These are phyloP conservation scores for Mustelus asterias DNA, from an alignment of 2,113 vertebrate species.

Conservation along the genomic window DNA sequence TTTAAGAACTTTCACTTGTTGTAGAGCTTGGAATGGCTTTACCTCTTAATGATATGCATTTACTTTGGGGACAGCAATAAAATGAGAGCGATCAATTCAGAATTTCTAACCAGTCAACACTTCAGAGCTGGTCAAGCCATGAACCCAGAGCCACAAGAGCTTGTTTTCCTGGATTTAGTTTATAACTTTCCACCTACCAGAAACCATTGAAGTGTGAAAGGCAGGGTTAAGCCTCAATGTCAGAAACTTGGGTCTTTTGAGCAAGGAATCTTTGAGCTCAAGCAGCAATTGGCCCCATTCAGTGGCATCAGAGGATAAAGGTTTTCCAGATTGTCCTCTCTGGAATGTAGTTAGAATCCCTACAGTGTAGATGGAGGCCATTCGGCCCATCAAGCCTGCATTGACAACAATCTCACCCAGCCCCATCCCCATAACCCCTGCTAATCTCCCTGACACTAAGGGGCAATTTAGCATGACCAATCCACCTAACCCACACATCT, in stretches of 20 bases:
- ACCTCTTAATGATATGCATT: neutral
- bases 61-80: neutral
- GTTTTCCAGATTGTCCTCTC: neutral
- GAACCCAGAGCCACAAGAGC: neutral
- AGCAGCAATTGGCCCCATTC: neutral
- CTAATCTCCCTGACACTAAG: too few species aligned
- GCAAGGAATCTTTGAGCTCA: neutral
- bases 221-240: neutral
- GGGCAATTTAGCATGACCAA: too few species aligned
- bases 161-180: neutral
- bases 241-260: neutral
- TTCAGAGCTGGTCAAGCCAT: neutral
- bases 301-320: neutral
- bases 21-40: neutral
- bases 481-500: too few species aligned
- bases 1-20: neutral
- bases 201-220: neutral
- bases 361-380: too few species aligned
- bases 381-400: too few species aligned
- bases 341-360: neutral
- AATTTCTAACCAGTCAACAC: neutral
- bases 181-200: neutral
- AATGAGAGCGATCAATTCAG: neutral
- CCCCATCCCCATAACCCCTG: too few species aligned
- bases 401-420: too few species aligned